Conservation (phyloP, 2,113 vertebrate species). For the Alethe castanea region DNA sequence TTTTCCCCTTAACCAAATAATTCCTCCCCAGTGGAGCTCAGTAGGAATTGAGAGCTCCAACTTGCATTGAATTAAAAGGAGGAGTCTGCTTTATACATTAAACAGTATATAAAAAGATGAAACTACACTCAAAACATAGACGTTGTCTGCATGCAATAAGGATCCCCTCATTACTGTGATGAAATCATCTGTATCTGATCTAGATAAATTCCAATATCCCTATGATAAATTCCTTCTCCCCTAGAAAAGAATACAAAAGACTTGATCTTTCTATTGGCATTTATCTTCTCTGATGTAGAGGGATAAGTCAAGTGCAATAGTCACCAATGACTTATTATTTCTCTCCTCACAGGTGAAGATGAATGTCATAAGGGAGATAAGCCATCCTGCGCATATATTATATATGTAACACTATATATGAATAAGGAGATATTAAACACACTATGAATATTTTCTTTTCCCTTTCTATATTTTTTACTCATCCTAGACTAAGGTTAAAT, state of each 20-base stretch:
- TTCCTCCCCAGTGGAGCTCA: not conserved
- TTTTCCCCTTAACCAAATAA: not conserved
- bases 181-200: conserved; percentile 38
- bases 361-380: conserved; percentile 54
- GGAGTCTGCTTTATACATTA: not conserved
- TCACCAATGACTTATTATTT: conserved; percentile 57
- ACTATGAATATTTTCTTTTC: not conserved
- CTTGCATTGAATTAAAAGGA: conserved; percentile 28
- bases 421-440: conserved; percentile 30
- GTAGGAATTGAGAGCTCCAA: not conserved
- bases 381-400: conserved; percentile 14
- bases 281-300: conserved; percentile 64
- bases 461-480: not conserved
- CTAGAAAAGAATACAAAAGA: conserved; percentile 48
- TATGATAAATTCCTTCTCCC: conserved; percentile 42
- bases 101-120: conserved; percentile 9
- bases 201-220: conserved; percentile 49
- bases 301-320: conserved; percentile 60
- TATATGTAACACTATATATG: not conserved
- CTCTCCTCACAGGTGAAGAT: conserved; percentile 57
- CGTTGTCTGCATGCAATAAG: not conserved
- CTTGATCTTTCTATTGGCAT: conserved; percentile 60
- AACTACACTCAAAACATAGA: conserved; percentile 26
- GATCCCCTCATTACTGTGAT: conserved; percentile 33
- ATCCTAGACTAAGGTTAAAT: not conserved